Percentiles rank a stretch among this genome's conserved stretches.
These are phyloP conservation scores for Metopolophium dirhodum DNA, from an alignment of 1,140 invertebrate species.

Conservation along the genomic window DNA sequence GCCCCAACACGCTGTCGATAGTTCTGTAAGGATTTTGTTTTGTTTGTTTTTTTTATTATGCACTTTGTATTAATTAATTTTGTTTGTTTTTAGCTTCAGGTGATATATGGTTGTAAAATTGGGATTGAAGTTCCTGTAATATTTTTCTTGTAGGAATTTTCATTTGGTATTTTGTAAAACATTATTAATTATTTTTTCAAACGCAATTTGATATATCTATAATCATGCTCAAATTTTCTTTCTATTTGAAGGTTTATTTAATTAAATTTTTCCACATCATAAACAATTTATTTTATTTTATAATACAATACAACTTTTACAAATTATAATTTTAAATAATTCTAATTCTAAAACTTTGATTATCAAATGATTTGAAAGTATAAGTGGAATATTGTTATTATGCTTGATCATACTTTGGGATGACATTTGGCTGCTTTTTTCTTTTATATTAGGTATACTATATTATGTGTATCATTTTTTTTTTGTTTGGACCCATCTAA, in stretches of 20 bases:
- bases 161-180: background rate
- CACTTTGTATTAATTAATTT: conserved; percentile 61
- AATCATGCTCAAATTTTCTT: background rate
- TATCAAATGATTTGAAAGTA: background rate
- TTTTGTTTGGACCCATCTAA: background rate
- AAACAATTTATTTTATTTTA: background rate
- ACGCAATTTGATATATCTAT: background rate
- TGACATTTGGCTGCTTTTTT: background rate
- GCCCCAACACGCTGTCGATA: conserved; percentile 66
- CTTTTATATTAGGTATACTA: background rate
- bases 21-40: conserved; percentile 68
- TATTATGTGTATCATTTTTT: background rate
- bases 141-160: background rate
- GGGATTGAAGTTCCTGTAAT: background rate
- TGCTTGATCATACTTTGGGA: background rate
- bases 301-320: background rate
- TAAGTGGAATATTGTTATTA: background rate
- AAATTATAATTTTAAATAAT: background rate
- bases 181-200: background rate
- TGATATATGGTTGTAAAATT: background rate
- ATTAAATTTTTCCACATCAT: background rate
- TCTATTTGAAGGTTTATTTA: background rate
- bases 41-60: conserved; percentile 63
- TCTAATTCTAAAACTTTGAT: background rate
- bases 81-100: conserved; percentile 57